Evolutionary conservation across 1,140 invertebrate species (phyloP), one percentile per base, ranked within the genome.

Genomic region (Caenorhabditis latens): DNA sequence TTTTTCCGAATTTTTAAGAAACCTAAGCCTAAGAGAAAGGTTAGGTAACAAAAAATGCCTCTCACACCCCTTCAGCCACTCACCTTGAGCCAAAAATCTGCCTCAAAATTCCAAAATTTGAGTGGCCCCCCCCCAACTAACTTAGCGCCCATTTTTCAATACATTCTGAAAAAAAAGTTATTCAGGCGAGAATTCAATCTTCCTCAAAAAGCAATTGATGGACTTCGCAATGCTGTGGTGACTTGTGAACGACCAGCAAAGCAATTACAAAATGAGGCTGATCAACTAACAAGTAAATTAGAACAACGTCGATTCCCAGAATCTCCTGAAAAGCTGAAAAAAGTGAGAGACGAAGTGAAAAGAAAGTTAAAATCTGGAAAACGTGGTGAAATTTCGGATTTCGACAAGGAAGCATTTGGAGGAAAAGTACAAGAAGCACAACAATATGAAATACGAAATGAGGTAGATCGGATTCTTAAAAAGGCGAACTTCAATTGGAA

Each of bases 401-500:
- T 84, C 19, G 83, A 63, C 21, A 63, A 84, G 40, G 83, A 63
- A 63, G 32, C 46, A 11, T 85, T 79, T 24, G 67, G 84, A n/a
- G 83, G 58, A 13, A 84, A 84, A 61, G 83, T 84, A 19, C 55
- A 85, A 79, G 84, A 85, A 85, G 84, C 84, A 9, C 84, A 79
- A 11, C 43, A 85, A 16, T 75, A 75, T 16, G 63, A 85, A n/a
- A 13, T 85, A 32, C 65, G 84, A n/a, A 58, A 85, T 24, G 67
- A 85, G 43, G 84, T 85, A 4, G 65, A 85, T 58, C 63, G 67
- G n/a, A 79, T 85, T n/a, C 16, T 85, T 50, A 85, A 85, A 53
- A 85, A 85, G 42, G 24, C 65, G 14, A 65, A 67, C 42, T 85
- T 71, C 53, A 85, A 85, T 75, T 85, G 84, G 84, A 85, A 85